phyloP scores from a whole-genome alignment of 2,797 vertebrate species.

The Manis crassicaudata region DNA sequence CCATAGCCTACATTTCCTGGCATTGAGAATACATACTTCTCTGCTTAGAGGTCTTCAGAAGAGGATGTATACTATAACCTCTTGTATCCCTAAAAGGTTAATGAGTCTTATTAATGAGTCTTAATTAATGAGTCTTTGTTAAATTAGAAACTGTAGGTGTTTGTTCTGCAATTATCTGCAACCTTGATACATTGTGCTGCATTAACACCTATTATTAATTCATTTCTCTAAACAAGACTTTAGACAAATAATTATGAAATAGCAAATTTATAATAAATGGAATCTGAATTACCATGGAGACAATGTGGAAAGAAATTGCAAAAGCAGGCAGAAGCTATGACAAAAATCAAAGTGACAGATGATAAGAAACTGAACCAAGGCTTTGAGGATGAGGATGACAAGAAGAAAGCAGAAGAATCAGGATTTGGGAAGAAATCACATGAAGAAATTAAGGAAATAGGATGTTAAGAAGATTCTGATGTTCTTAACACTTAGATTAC shows the following conservation, averaged over 20 bases:
- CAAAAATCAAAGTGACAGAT: neutral
- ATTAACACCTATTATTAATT: neutral
- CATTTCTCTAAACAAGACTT: neutral
- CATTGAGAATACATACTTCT: neutral
- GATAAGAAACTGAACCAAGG: neutral
- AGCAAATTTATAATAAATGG: neutral
- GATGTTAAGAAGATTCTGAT: neutral
- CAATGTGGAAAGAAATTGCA: neutral
- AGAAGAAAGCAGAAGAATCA: neutral
- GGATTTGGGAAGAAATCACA: neutral
- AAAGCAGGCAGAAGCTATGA: neutral
- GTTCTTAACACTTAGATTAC: neutral
- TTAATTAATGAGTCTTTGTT: neutral
- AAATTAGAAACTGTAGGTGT: neutral
- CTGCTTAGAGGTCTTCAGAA: neutral
- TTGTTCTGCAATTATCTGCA: neutral
- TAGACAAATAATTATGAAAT: neutral
- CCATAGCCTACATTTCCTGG: neutral
- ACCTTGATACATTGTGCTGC: neutral
- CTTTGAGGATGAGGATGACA: neutral
- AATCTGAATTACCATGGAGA: neutral
- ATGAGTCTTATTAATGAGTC: neutral
- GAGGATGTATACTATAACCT: neutral
- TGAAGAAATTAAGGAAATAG: neutral
- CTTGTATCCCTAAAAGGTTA: neutral